Percentiles rank a stretch among this genome's conserved stretches.
These are phyloP conservation scores for Steinernema feltiae DNA, from an alignment of 1,140 invertebrate species.

Conservation along the genomic window DNA sequence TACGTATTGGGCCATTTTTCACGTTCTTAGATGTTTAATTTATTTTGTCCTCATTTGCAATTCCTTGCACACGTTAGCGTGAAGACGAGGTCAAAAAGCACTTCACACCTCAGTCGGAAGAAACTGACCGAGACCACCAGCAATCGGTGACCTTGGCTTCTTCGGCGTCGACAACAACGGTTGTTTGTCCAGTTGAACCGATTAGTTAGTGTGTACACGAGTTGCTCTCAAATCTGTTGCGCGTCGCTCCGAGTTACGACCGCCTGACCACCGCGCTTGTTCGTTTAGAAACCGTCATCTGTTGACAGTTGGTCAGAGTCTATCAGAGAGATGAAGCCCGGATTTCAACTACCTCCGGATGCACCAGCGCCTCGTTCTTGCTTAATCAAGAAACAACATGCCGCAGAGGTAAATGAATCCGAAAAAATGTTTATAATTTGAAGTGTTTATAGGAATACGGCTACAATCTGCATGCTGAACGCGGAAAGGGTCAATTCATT, in stretches of 20 bases:
- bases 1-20: not conserved
- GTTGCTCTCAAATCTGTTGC: slow-evolving; percentile 4
- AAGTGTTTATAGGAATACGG: slow-evolving; percentile 84
- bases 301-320: no score
- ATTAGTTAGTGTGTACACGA: slow-evolving; percentile 1
- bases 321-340: not conserved
- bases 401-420: slow-evolving; percentile 15
- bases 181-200: slow-evolving; percentile 13
- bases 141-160: not conserved
- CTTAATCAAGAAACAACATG: slow-evolving; percentile 22
- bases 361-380: slow-evolving; percentile 23
- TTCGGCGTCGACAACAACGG: not conserved
- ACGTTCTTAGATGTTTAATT: not conserved
- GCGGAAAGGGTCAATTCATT: slow-evolving; percentile 88
- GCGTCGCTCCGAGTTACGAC: no score
- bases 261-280: no score
- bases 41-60: not conserved
- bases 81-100: not conserved
- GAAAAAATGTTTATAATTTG: no score
- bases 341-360: slow-evolving; percentile 20
- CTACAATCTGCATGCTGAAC: slow-evolving; percentile 95
- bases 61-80: not conserved
- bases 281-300: no score
- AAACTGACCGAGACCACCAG: not conserved
- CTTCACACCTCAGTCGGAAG: no score